Evolutionary conservation across 2,888 invertebrate species (phyloP).

Genomic region (Anodontia alba): DNA sequence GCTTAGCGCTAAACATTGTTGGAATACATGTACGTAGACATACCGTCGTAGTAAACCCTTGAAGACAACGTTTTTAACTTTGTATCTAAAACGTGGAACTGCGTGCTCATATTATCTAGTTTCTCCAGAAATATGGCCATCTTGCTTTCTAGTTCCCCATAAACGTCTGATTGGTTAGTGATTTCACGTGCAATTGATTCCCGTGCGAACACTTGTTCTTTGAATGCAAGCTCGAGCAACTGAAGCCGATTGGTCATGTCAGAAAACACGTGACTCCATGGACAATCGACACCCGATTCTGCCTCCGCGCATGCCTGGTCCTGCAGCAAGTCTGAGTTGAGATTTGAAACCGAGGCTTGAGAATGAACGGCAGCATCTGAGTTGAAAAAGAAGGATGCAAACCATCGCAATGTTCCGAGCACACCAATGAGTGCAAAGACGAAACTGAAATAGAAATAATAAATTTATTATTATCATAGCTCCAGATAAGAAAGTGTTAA

Average conservation of each 20-base stretch:
- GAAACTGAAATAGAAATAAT: constrained; percentile 47
- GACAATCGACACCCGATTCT: constrained; percentile 50
- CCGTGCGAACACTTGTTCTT: constrained; percentile 75
- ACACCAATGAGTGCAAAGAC: constrained; percentile 66
- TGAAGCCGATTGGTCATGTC: constrained; percentile 75
- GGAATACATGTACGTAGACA: no score
- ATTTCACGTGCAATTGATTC: constrained; percentile 74
- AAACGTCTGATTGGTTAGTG: constrained; percentile 73
- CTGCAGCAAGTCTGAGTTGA: constrained; percentile 8
- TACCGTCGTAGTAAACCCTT: constrained; percentile 56
- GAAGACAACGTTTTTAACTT: constrained; percentile 44
- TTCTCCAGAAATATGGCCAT: constrained; percentile 64
- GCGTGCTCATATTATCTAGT: constrained; percentile 63
- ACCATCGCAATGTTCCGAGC: constrained; percentile 59
- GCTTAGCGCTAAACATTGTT: no score
- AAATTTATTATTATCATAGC: not conserved
- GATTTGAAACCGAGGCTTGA: constrained; percentile 15
- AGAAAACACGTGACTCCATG: constrained; percentile 64
- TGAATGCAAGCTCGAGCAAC: constrained; percentile 77
- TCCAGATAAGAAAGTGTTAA: no score
- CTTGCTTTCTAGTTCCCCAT: constrained; percentile 65
- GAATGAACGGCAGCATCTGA: constrained; percentile 17
- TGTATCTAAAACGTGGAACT: constrained; percentile 57
- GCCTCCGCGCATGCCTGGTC: constrained; percentile 30
- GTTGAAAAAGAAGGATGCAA: constrained; percentile 41